A percentile compares a stretch with the other conserved stretches of the same genome.
phyloP scores from a whole-genome alignment of 2,888 invertebrate species.

The Ectemnius lituratus region DNA sequence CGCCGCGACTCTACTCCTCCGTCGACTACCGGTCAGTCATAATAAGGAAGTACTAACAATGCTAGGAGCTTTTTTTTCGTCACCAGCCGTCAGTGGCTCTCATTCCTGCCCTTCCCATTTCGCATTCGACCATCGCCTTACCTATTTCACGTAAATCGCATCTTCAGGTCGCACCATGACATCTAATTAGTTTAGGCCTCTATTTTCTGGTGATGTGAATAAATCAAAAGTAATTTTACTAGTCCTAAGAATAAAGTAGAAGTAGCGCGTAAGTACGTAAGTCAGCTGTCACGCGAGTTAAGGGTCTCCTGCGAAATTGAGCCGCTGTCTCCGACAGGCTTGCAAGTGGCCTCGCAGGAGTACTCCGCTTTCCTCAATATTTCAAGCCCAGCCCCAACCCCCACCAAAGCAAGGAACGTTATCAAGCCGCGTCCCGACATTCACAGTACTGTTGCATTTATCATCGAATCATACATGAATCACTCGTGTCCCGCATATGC shows the following conservation, averaged over 20 bases:
- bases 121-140: no score
- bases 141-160: no score
- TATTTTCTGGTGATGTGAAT: background rate
- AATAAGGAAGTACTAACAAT: slow-evolving; percentile 66
- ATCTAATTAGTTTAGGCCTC: no score
- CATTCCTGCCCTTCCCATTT: slow-evolving; percentile 19
- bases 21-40: slow-evolving; percentile 65
- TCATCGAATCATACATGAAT: slow-evolving; percentile 9
- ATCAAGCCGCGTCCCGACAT: slow-evolving; percentile 1
- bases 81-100: slow-evolving; percentile 37
- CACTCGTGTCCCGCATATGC: background rate
- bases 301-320: no score
- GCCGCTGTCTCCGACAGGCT: background rate
- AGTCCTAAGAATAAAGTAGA: no score
- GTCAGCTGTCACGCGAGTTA: no score
- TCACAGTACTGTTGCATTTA: background rate
- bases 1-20: slow-evolving; percentile 52
- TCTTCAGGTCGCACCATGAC: no score
- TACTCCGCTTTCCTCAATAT: slow-evolving; percentile 2
- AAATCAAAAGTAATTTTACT: background rate
- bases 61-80: slow-evolving; percentile 53
- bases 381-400: background rate
- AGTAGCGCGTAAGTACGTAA: no score
- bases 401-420: background rate
- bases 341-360: background rate